Base-by-base conservation (phyloP, 2,113 vertebrate genomes). In the Pipra filicauda region DNA sequence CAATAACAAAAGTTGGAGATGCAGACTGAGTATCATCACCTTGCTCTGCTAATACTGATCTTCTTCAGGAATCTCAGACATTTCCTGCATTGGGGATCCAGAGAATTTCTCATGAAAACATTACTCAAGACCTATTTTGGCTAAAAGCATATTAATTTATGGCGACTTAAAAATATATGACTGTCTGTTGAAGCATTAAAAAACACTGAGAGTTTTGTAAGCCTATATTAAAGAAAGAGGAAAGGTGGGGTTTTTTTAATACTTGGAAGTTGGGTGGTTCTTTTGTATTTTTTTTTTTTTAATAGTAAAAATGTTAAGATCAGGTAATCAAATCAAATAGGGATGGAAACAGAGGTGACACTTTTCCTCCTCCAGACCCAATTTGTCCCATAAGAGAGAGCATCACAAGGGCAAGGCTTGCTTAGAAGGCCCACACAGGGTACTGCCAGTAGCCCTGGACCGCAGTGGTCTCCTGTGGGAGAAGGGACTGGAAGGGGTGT, bases 31-130 rank as follows among this genome's bases (percentile, higher is more conserved):
- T 46, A 64, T 78, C 57, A 49, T 65, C 69, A 90, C 69, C 65
- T 92, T 95, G 17, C 12, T 12, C 41, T 79, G 24, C n/a, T 90
- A 91, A 86, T 75, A 71, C 5, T 26, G 6, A 26, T 85, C 43
- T 94, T 93, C 62, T 67, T 88, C 35, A 95, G 79, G 86, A 96
- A 97, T 95, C 82, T 85, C 33, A 89, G 55, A 72, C 21, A 85
- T 87, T 96, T 96, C 86, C 91, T 98, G 54, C 58, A 86, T 13
- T 61, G 73, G 16, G 27, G 49, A 88, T 88, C n/a, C 79, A 90
- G 76, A 85, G 59, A 90, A 91, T 87, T 91, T 94, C 49, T 87
- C 27, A 64, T 37, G 13, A 89, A 97, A 94, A 72, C 46, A 23
- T 69, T 95, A 11, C 43, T 97, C 74, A 78, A 84, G 65, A 51